A percentile compares a stretch with the other conserved stretches of the same genome.
These are phyloP conservation scores for Scaptomyza reducta DNA, from an alignment of 2,888 invertebrate genomes.

Conservation along the genomic window DNA sequence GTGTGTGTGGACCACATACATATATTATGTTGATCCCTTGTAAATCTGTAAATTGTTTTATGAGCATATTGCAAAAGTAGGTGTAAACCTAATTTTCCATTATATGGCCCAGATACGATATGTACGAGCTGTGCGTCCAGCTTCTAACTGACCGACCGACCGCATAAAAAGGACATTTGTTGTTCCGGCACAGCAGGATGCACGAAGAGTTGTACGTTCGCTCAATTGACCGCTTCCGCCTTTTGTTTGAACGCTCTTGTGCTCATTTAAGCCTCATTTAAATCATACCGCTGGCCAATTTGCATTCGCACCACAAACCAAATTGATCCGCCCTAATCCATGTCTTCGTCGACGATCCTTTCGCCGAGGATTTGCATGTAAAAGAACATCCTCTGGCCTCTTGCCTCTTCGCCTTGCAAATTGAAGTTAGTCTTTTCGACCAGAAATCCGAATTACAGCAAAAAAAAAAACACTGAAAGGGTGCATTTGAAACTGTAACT, in stretches of 20 bases:
- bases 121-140: too few relatives aligned
- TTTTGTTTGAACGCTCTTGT: slow-evolving; percentile 65
- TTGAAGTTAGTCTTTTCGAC: slow-evolving; percentile 56
- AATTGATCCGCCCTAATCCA: slow-evolving; percentile 81
- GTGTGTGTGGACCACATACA: slow-evolving; percentile 43
- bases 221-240: slow-evolving; percentile 46
- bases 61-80: slow-evolving; percentile 72
- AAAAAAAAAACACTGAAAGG: neutral
- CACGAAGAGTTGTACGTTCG: neutral
- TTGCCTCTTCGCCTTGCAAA: slow-evolving; percentile 36
- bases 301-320: slow-evolving; percentile 81
- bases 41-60: slow-evolving; percentile 79
- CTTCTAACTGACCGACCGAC: slow-evolving; percentile 17
- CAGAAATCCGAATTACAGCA: slow-evolving; percentile 2
- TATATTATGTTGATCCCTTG: slow-evolving; percentile 64
- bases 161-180: slow-evolving; percentile 60
- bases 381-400: slow-evolving; percentile 44
- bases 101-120: slow-evolving; percentile 46
- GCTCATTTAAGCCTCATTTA: slow-evolving; percentile 68
- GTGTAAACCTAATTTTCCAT: slow-evolving; percentile 78
- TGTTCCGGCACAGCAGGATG: slow-evolving; percentile 71
- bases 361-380: slow-evolving; percentile 56
- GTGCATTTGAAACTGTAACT: slow-evolving; percentile 3
- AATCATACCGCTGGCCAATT: slow-evolving; percentile 79
- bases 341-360: neutral